Evolutionary conservation across 2,113 vertebrate species (phyloP), one percentile per base, ranked within the genome.

Genomic region (Danio rerio): DNA sequence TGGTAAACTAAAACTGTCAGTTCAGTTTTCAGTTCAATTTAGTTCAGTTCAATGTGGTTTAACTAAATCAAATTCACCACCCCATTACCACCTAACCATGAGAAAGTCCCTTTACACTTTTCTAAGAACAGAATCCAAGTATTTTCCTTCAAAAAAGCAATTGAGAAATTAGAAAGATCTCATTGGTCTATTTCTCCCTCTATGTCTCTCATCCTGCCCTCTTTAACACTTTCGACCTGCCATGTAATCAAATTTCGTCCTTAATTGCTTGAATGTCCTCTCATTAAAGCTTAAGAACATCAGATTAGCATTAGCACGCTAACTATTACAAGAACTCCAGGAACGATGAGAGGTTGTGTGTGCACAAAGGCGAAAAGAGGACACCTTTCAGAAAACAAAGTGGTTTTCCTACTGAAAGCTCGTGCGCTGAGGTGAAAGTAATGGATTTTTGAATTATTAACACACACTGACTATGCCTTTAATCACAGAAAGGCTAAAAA

Each of bases 221-320:
- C 10, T 70, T 70, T 10, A 13, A 49, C 42, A 11, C 66, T 20
- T n/a, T 50, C 6, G 6, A 21, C 45, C 16, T 8, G 11, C 49
- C 68, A 50, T 21, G 45, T 49, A 13, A 70, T 20, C 18, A 70
- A 21, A 70, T 45, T 16, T 6, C n/a, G n/a, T 8, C 42, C 45
- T 70, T 70, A 21, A 50, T 50, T 70, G 10, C 5, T 50, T 70
- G 20, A 18, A 68, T 47, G 68, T 31, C 43, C 47, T 21, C 68
- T 71, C 47, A 9, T 21, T 71, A 71, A 70, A 71, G 47, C 7
- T 15, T 0, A 71, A 70, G 68, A 70, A 49, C 63, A n/a, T 68
- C 15, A 45, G 68, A 70, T 70, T 70, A 50, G 45, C 68, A 70
- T 50, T 70, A 70, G 68, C 45, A 45, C 2, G 8, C 65, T 43